Percentiles rank a stretch among this genome's conserved stretches.
These are phyloP conservation scores for Apostichopus leukothele DNA, from an alignment of 53 echinoderm and acorn worm genomes.

Conservation along the genomic window DNA sequence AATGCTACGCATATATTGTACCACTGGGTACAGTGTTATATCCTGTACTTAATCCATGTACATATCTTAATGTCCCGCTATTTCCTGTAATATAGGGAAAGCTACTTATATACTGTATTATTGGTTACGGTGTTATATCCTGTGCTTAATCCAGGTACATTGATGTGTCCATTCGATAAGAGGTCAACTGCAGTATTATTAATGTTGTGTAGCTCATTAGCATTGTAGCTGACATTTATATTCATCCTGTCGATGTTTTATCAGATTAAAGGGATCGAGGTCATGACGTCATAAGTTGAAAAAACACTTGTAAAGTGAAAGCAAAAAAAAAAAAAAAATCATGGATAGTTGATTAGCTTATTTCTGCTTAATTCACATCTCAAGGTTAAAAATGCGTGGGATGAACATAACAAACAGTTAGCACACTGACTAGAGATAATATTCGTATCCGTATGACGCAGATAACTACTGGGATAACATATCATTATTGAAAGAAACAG, in stretches of 20 bases:
- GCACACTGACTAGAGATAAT: not conserved
- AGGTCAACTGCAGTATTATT: not conserved
- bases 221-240: not conserved
- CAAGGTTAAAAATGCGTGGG: conserved; percentile 6
- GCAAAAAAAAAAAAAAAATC: not conserved
- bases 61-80: too few relatives aligned
- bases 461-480: not conserved
- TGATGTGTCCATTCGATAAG: not conserved
- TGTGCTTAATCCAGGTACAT: too few relatives aligned
- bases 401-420: not conserved
- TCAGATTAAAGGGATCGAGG: not conserved
- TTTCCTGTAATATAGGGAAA: too few relatives aligned
- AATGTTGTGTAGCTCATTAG: not conserved
- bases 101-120: too few relatives aligned
- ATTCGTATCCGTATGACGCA: not conserved
- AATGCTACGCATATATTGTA: too few relatives aligned
- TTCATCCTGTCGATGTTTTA: not conserved
- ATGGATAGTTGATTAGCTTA: not conserved
- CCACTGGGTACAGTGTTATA: too few relatives aligned
- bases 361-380: conserved; percentile 5
- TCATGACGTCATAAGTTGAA: not conserved
- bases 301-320: not conserved
- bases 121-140: too few relatives aligned
- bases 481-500: not conserved
- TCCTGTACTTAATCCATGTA: too few relatives aligned